Conservation (phyloP, 2,113 vertebrate genomes). For the Cygnus atratus region DNA sequence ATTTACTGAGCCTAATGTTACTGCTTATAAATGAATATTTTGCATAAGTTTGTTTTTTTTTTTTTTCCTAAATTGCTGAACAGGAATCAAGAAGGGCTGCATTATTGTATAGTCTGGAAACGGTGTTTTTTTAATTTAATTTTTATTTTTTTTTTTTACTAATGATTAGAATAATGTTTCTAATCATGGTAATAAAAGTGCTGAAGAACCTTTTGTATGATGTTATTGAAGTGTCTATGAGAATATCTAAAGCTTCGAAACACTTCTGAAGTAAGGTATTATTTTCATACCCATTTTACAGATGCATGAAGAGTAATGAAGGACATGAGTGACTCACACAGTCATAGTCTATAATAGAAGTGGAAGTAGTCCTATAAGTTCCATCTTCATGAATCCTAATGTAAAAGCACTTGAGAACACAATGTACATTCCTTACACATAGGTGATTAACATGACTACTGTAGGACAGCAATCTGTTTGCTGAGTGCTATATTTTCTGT, state of each 20-base stretch:
- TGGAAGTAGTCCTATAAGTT: background rate
- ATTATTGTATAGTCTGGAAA: background rate
- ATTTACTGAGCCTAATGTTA: background rate
- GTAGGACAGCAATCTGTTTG: background rate
- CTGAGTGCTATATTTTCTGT: background rate
- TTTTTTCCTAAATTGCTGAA: background rate
- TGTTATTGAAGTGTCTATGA: background rate
- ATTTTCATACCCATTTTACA: background rate
- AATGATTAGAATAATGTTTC: background rate
- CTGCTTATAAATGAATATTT: background rate
- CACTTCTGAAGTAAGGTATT: background rate
- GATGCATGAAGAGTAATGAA: background rate
- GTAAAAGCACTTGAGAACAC: background rate
- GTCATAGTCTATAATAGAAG: background rate
- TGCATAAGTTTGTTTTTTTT: background rate
- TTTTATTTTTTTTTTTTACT: background rate
- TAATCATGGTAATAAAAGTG: background rate
- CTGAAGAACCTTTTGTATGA: background rate
- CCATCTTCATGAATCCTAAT: background rate
- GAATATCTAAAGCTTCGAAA: background rate
- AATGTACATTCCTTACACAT: background rate
- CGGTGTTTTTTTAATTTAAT: no score
- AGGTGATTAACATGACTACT: background rate
- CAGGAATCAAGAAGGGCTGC: background rate
- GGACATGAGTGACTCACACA: background rate